Evolutionary conservation across 2,113 vertebrate genomes (phyloP).

Genomic region (Felis catus): F.catus_Fca126_mat1.0 CM031419.1:97138501-97139000

Average conservation of each 20-base stretch:
- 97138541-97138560: background rate
- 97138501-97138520: slow-evolving; percentile 40
- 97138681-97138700: slow-evolving; percentile 2
- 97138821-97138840: background rate
- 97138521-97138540: slow-evolving; percentile 12
- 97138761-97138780: slow-evolving; percentile 16
- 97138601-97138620: background rate
- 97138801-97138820: background rate
- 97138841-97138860: background rate
- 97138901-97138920: slow-evolving; percentile 31
- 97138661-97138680: background rate
- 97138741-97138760: background rate
- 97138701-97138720: slow-evolving; percentile 9
- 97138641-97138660: background rate
- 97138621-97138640: slow-evolving; percentile 18
- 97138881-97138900: background rate
- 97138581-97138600: background rate
- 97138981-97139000: slow-evolving; percentile 36
- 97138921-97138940: slow-evolving; percentile 18
- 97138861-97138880: slow-evolving; percentile 22
- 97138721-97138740: background rate
- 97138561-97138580: background rate
- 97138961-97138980: slow-evolving; percentile 32
- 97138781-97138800: background rate
- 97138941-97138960: slow-evolving; percentile 43